Base-by-base conservation (phyloP, 2,113 vertebrate species). In the Chaetura pelagica region DNA sequence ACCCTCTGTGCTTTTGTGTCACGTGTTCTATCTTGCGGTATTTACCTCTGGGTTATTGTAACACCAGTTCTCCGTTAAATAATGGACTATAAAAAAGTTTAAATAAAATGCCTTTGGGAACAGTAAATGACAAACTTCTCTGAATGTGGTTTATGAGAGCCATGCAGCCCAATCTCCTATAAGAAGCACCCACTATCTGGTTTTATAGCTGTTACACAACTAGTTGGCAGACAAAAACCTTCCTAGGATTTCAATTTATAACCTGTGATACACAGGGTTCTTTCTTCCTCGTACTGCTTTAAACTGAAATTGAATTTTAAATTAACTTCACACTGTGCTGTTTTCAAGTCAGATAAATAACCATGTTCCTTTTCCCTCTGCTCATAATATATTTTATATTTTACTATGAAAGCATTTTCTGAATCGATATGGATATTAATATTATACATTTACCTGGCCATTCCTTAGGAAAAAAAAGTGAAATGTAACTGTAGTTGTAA, bases 251-350 rank as follows among this genome's bases (percentile, higher is more conserved):
- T 94, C 83, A 94, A 76, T 96, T 95, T 96, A 77, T 59, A 83
- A 57, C 79, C 59, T 55, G 5, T 90, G 84, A 89, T 94, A 80
- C 72, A 52, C 19, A 86, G 72, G 49, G 63, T 85, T 85, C 88
- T 95, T 94, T 93, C 73, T 94, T 83, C 71, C 63, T 90, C 78
- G 68, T 81, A 90, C 84, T 81, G 80, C 88, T 97, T 93, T 96
- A 96, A 93, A 89, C 87, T 84, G 77, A 94, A 96, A 95, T 96
- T 81, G 94, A 95, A 96, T 96, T 97, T 97, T 97, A 95, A 96
- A 96, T 96, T 94, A 93, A 92, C 66, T 91, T 94, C 94, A 94
- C 84, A 89, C 75, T 91, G n/a, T 87, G 88, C 79, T 96, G 42
- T 96, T 96, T 96, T 93, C 83, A 89, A 94, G 88, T 90, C 83